A percentile compares a stretch with the other conserved stretches of the same genome.
Evolutionary conservation across 2,113 vertebrate genomes (phyloP).

Genomic region (rat (Rattus norvegicus)): GRCr8 NC_086026.1:79668001-79668500

Average conservation of each 20-base stretch:
- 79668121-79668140: background rate
- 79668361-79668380: background rate
- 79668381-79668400: background rate
- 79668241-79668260: background rate
- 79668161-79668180: background rate
- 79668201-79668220: background rate
- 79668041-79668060: slow-evolving; percentile 89
- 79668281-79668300: background rate
- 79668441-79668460: too few relatives aligned
- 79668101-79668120: background rate
- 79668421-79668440: too few relatives aligned
- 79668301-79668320: background rate
- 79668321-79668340: background rate
- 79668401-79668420: too few relatives aligned
- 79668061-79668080: slow-evolving; percentile 86
- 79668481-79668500: too few relatives aligned
- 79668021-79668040: slow-evolving; percentile 89
- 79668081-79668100: background rate
- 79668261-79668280: background rate
- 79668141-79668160: background rate
- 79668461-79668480: too few relatives aligned
- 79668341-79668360: background rate
- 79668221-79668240: background rate
- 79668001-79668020: slow-evolving; percentile 89
- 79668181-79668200: background rate